A percentile compares a stretch with the other conserved stretches of the same genome.
Evolutionary conservation across 2,797 vertebrate species (phyloP).

Genomic region (Sebastes kiyomatsui): DNA sequence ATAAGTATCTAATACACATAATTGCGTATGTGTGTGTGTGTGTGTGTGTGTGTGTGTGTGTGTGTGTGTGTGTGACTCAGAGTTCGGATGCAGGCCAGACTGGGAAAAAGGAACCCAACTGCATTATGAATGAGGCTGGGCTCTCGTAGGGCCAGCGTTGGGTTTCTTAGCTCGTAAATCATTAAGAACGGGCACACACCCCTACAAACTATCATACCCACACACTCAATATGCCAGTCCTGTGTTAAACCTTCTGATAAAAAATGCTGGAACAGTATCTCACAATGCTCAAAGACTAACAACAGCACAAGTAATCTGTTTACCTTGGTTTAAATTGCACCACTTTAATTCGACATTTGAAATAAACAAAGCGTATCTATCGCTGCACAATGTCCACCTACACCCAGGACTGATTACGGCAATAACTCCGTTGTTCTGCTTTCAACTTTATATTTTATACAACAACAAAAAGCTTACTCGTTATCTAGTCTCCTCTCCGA

Average conservation of each 20-base stretch:
- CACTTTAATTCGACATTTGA: slow-evolving; percentile 4
- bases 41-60: slow-evolving; percentile 10
- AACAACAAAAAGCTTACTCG: not conserved
- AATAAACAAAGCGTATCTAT: not conserved
- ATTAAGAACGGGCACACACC: slow-evolving; percentile 64
- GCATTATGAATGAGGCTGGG: slow-evolving; percentile 79
- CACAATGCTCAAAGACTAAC: not conserved
- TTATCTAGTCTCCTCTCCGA: not conserved
- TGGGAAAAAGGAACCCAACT: slow-evolving; percentile 63
- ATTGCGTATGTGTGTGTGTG: slow-evolving; percentile 8
- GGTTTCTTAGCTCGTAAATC: slow-evolving; percentile 78
- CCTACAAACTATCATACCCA: slow-evolving; percentile 7
- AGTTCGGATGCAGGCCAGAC: slow-evolving; percentile 48
- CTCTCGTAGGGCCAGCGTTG: slow-evolving; percentile 50
- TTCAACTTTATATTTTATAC: not conserved
- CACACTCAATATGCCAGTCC: not conserved
- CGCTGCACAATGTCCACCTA: not conserved
- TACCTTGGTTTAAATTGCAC: slow-evolving; percentile 3
- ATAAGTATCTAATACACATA: not conserved
- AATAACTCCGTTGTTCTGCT: not conserved
- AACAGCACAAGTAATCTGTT: not conserved
- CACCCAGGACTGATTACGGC: not conserved
- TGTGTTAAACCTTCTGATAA: slow-evolving; percentile 3
- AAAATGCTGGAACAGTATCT: not conserved
- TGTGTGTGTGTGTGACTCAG: slow-evolving; percentile 30